Evolutionary conservation across 2,797 vertebrate species (phyloP), one percentile per base, ranked within the genome.

Genomic region (Myotis daubentonii): DNA sequence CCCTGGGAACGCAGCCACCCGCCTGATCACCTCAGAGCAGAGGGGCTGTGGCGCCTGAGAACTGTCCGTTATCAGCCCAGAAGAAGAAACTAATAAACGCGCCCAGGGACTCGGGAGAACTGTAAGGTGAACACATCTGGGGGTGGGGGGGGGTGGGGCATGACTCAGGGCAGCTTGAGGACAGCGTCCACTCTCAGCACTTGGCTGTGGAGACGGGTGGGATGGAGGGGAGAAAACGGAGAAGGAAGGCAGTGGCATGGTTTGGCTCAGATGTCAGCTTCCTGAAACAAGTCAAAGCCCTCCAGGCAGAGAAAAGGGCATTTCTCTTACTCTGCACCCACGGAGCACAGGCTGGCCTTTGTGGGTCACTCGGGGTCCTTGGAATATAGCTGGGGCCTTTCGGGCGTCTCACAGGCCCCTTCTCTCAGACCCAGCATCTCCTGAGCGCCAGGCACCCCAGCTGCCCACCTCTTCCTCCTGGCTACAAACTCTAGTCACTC

Each of bases 51-150:
- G 76, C 70, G 9, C 57, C 65, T 33, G 89, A 66, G 66, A 47
- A 11, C 9, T 17, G 4, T 2, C 10, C 0, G 30, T 38, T 13
- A 11, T 80, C 65, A 75, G 30, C 30, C 17, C 0, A 0, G 25
- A n/a, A 71, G 28, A 38, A 5, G 30, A 89, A 36, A 75, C 55
- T 85, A 49, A 6, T 19, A 11, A 51, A 28, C 17, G 1, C 1
- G 4, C 36, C 83, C 8, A 28, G 41, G 17, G 51, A 36, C n/a
- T 22, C 38, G 75, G 16, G 30, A 74, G 68, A 75, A 62, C 30
- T 49, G 60, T 49, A 36, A 12, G 17, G n/a, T 13, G 60, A 65
- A 28, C n/a, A 2, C 2, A 9, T 22, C 22, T 2, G 3, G 7
- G 33, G 30, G 57, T 19, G 28, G 13, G 60, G 4, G 10, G 1